These are phyloP conservation scores for Chionodraco myersi DNA, from an alignment of 2,113 vertebrate species.

Conservation along the genomic window DNA sequence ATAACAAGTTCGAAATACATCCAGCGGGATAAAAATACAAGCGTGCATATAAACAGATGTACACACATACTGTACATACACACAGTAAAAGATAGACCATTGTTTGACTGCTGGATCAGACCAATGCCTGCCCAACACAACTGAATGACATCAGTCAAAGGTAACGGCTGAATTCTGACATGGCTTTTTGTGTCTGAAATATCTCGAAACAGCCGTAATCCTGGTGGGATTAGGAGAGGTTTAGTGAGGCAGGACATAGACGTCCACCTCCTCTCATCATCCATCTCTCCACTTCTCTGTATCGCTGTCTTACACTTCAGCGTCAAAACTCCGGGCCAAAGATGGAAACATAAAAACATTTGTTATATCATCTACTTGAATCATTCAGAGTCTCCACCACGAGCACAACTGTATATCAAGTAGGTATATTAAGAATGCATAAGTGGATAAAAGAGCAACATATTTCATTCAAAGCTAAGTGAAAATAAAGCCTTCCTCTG, in stretches of 20 bases:
- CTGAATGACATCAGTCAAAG: conserved; percentile 32
- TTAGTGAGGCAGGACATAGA: conserved; percentile 38
- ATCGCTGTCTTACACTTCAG: too few species aligned
- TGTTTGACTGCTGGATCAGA: conserved; percentile 15
- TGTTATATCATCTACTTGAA: conserved; percentile 1
- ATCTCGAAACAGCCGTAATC: conserved; percentile 27
- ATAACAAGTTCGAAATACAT: conserved; percentile 10
- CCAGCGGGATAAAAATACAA: conserved; percentile 10
- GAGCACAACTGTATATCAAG: not conserved
- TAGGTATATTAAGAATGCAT: not conserved
- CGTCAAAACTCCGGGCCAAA: too few species aligned
- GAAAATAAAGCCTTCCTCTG: not conserved
- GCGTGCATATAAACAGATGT: not conserved
- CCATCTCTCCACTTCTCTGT: conserved; percentile 15
- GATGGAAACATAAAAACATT: too few species aligned
- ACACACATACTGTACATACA: not conserved
- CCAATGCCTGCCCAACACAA: conserved; percentile 8
- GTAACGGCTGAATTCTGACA: conserved; percentile 42
- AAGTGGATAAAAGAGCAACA: not conserved
- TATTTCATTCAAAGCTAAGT: not conserved
- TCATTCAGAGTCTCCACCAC: not conserved
- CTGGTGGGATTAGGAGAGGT: conserved; percentile 34
- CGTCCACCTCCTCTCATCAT: not conserved
- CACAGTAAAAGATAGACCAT: not conserved
- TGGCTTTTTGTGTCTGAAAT: conserved; percentile 39